phyloP scores from a whole-genome alignment of 92 coral and sea anemone genomes.

The Blastomussa wellsi region DNA sequence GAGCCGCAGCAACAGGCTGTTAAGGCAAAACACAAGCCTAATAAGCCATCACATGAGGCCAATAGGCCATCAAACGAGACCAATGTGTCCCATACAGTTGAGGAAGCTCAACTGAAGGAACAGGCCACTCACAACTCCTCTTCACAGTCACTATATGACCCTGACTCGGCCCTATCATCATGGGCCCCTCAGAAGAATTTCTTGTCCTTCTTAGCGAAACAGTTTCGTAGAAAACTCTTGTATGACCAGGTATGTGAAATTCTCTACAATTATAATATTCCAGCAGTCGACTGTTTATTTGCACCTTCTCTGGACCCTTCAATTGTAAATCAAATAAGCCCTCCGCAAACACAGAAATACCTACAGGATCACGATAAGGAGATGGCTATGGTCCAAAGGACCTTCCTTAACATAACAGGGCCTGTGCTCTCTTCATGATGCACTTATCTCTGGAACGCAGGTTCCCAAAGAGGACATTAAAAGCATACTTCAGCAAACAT shows the following conservation, averaged over 20 bases:
- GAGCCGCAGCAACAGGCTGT: no score
- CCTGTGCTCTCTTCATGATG: slow-evolving; percentile 52
- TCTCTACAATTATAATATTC: slow-evolving; percentile 37
- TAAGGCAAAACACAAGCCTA: slow-evolving; percentile 18
- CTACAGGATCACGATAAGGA: slow-evolving; percentile 53
- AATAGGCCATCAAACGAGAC: slow-evolving; percentile 33
- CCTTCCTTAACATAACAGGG: slow-evolving; percentile 38
- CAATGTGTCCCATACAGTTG: slow-evolving; percentile 3
- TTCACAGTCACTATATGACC: slow-evolving; percentile 1
- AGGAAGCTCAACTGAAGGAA: background rate
- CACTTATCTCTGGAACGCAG: slow-evolving; percentile 23
- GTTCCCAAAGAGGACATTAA: slow-evolving; percentile 38
- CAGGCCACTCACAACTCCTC: background rate
- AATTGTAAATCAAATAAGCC: slow-evolving; percentile 40
- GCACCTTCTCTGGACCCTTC: slow-evolving; percentile 47
- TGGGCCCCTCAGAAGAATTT: slow-evolving; percentile 1
- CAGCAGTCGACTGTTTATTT: slow-evolving; percentile 43
- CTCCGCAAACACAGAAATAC: slow-evolving; percentile 37
- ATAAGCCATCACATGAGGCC: slow-evolving; percentile 19
- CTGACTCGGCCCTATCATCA: background rate
- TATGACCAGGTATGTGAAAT: slow-evolving; percentile 52
- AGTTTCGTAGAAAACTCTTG: slow-evolving; percentile 38
- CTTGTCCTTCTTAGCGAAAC: slow-evolving; percentile 38
- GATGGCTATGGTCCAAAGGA: slow-evolving; percentile 45
- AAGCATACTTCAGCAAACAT: slow-evolving; percentile 37